Percentiles rank a stretch among this genome's conserved stretches.
Conservation (phyloP, 2,797 vertebrate genomes). For the Urosaurus nigricauda region DNA sequence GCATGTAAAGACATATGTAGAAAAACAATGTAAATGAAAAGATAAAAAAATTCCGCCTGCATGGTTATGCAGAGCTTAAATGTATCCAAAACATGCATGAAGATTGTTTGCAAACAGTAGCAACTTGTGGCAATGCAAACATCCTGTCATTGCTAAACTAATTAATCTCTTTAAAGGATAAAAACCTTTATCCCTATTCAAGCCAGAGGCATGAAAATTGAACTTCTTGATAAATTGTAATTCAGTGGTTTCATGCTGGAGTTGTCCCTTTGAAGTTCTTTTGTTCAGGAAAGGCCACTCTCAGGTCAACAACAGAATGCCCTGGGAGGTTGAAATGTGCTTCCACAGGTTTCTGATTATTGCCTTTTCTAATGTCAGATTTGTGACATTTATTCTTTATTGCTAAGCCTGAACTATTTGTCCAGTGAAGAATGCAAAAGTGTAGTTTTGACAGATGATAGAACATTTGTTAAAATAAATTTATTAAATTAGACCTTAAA, state of each 20-base stretch:
- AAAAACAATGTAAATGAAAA: not conserved
- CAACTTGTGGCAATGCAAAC: not conserved
- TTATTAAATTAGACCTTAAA: not conserved
- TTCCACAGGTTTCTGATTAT: not conserved
- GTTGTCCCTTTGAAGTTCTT: not conserved
- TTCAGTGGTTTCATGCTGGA: not conserved
- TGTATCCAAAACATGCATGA: not conserved
- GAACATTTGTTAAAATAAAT: not conserved
- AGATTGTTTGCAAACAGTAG: not conserved
- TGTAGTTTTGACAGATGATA: not conserved
- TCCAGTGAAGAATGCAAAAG: not conserved
- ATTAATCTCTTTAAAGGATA: not conserved
- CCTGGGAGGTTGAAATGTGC: not conserved
- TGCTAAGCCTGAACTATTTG: not conserved
- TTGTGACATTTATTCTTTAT: not conserved
- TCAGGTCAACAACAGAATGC: not conserved
- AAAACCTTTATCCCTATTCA: not conserved
- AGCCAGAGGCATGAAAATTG: too few relatives aligned
- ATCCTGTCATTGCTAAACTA: not conserved
- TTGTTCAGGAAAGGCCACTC: not conserved
- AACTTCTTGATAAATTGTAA: not conserved
- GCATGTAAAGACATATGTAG: too few relatives aligned
- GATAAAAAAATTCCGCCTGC: not conserved
- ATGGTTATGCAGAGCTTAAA: not conserved
- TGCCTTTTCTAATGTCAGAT: conserved; percentile 9